These are phyloP conservation scores for Amphipoea oculea DNA, from an alignment of 2,888 invertebrate species.

Conservation along the genomic window DNA sequence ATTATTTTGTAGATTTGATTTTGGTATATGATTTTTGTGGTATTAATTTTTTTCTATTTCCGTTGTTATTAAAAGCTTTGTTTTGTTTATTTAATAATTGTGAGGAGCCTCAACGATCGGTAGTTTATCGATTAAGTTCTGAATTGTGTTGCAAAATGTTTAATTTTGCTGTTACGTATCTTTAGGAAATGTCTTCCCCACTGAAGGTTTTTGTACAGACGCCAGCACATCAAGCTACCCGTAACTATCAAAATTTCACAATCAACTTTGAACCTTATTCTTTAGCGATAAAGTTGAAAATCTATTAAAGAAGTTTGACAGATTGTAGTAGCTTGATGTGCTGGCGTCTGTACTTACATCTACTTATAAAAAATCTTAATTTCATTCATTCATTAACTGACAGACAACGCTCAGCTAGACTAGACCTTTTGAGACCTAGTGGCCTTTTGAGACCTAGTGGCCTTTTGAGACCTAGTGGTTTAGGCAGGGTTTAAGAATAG, in stretches of 20 bases:
- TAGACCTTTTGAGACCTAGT: too few species aligned
- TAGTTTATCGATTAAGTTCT: not conserved
- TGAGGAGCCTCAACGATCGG: not conserved
- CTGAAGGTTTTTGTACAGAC: not conserved
- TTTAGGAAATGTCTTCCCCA: not conserved
- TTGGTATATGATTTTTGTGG: slow-evolving; percentile 20
- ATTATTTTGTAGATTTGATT: slow-evolving; percentile 53
- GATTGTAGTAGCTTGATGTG: too few species aligned
- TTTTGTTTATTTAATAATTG: not conserved
- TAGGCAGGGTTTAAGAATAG: not conserved
- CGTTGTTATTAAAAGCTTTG: too few species aligned
- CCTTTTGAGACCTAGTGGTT: too few species aligned
- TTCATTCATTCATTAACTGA: not conserved
- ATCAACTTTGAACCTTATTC: too few species aligned
- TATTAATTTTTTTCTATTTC: slow-evolving; percentile 22
- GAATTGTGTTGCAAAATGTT: not conserved
- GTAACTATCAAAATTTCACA: too few species aligned
- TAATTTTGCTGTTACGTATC: not conserved
- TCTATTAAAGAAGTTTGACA: too few species aligned
- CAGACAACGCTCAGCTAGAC: not conserved
- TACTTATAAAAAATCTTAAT: not conserved
- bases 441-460: too few species aligned
- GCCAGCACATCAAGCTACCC: too few species aligned
- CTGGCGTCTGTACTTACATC: too few species aligned
- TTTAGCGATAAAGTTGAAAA: too few species aligned